Percentiles rank a stretch among this genome's conserved stretches.
phyloP scores from a whole-genome alignment of 2,113 vertebrate genomes.

The Oryzias woworae region DNA sequence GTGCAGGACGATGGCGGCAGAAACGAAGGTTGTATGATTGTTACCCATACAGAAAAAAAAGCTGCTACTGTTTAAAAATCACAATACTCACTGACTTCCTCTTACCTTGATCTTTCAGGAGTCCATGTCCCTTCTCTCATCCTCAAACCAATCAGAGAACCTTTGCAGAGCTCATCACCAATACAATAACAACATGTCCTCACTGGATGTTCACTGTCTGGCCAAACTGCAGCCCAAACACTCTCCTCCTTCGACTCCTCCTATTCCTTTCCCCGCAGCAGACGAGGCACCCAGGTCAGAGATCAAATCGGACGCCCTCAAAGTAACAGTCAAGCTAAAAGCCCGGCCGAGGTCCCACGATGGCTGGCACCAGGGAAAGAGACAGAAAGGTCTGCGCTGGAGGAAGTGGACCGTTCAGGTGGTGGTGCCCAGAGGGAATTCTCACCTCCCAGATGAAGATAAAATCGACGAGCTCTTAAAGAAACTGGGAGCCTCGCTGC shows the following conservation, averaged over 20 bases:
- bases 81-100: background rate
- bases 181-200: slow-evolving; percentile 94
- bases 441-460: slow-evolving; percentile 86
- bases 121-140: slow-evolving; percentile 70
- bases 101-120: slow-evolving; percentile 68
- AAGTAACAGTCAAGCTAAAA: slow-evolving; percentile 93
- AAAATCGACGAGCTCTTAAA: slow-evolving; percentile 90
- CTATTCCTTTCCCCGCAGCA: slow-evolving; percentile 79
- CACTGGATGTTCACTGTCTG: slow-evolving; percentile 91
- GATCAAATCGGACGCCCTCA: slow-evolving; percentile 87
- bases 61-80: background rate
- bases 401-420: slow-evolving; percentile 95
- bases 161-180: slow-evolving; percentile 86
- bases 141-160: slow-evolving; percentile 76
- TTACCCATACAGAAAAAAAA: background rate
- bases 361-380: slow-evolving; percentile 82
- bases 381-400: slow-evolving; percentile 92
- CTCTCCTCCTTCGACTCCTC: slow-evolving; percentile 83
- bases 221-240: slow-evolving; percentile 86
- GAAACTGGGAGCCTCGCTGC: slow-evolving; percentile 87
- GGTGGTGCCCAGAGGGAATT: slow-evolving; percentile 83
- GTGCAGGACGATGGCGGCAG: slow-evolving; percentile 49
- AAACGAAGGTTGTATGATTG: slow-evolving; percentile 66
- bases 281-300: slow-evolving; percentile 81
- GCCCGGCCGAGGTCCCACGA: slow-evolving; percentile 82